Evolutionary conservation across 1,140 invertebrate genomes (phyloP).

Genomic region (Drosophila tropicalis): DNA sequence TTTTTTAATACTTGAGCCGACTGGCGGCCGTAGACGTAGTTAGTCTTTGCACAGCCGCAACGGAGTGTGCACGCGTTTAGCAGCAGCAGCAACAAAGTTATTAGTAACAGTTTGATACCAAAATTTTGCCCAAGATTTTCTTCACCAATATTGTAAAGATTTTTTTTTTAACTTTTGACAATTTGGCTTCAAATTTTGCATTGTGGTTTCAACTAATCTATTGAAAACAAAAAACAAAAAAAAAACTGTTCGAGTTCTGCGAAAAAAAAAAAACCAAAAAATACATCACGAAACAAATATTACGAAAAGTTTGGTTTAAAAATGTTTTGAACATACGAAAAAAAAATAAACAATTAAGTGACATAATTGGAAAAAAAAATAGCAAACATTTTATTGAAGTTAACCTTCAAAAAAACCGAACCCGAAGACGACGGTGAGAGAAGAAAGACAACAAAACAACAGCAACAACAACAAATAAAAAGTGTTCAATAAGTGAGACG

Average conservation of each 20-base stretch:
- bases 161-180: slow-evolving; percentile 3
- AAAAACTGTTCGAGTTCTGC: slow-evolving; percentile 20
- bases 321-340: slow-evolving; percentile 10
- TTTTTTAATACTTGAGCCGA: slow-evolving; percentile 82
- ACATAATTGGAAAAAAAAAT: slow-evolving; percentile 26
- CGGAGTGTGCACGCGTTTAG: slow-evolving; percentile 79
- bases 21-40: slow-evolving; percentile 73
- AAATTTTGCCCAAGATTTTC: background rate
- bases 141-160: slow-evolving; percentile 6
- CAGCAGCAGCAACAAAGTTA: slow-evolving; percentile 55
- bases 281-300: slow-evolving; percentile 5
- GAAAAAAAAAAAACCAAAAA: background rate
- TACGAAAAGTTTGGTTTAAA: slow-evolving; percentile 12
- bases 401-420: slow-evolving; percentile 46
- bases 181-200: slow-evolving; percentile 5
- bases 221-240: background rate
- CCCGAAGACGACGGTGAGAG: background rate
- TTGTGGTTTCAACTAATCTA: slow-evolving; percentile 4
- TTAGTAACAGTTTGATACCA: background rate
- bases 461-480: background rate
- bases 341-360: slow-evolving; percentile 25
- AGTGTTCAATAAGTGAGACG: slow-evolving; percentile 15
- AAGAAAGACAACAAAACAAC: background rate
- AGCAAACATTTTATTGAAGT: slow-evolving; percentile 29
- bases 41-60: slow-evolving; percentile 82